Conservation (phyloP, 23 tunicate genomes). For the Trididemnum nubilum region DNA sequence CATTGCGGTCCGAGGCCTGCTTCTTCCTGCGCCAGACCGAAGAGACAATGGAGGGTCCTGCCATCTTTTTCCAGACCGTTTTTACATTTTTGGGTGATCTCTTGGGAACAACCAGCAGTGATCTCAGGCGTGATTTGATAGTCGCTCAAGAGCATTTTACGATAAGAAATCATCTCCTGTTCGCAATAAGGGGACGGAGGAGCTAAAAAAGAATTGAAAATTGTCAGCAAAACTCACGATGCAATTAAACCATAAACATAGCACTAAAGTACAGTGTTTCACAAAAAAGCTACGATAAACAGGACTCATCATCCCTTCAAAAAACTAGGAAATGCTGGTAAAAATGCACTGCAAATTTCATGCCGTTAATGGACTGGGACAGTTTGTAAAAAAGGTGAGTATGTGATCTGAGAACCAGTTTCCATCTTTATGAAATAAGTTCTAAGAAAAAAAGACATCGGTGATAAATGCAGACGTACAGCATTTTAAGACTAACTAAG, state of each 20-base stretch:
- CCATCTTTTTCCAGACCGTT: slow-evolving; percentile 58
- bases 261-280: too few species aligned
- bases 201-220: neutral
- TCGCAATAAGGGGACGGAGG: slow-evolving; percentile 35
- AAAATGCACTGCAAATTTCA: too few species aligned
- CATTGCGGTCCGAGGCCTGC: slow-evolving; percentile 3
- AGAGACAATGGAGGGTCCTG: slow-evolving; percentile 74
- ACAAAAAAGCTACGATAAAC: too few species aligned
- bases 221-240: neutral
- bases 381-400: too few species aligned
- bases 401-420: too few species aligned
- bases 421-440: too few species aligned
- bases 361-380: too few species aligned
- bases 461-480: too few species aligned
- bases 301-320: too few species aligned
- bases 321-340: too few species aligned
- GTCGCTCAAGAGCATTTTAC: slow-evolving; percentile 65
- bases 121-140: slow-evolving; percentile 76
- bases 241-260: neutral
- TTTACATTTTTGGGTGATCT: slow-evolving; percentile 43
- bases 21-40: slow-evolving; percentile 41
- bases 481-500: too few species aligned
- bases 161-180: slow-evolving; percentile 40
- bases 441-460: too few species aligned
- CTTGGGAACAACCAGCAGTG: slow-evolving; percentile 45